A percentile compares a stretch with the other conserved stretches of the same genome.
These are phyloP conservation scores for Novumbra hubbsi DNA, from an alignment of 2,797 vertebrate species.

Conservation along the genomic window DNA sequence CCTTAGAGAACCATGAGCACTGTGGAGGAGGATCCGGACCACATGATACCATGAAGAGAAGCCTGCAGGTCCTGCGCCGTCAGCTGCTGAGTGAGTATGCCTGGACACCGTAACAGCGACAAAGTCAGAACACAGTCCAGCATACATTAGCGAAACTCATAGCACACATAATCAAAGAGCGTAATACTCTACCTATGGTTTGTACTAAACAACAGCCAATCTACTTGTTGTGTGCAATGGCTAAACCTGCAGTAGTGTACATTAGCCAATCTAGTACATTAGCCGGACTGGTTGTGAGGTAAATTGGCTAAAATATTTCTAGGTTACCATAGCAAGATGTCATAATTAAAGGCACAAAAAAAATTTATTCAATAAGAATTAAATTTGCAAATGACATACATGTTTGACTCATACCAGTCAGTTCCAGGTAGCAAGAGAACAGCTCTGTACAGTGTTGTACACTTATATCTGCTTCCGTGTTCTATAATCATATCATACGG, in stretches of 20 bases:
- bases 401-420: background rate
- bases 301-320: too few relatives aligned
- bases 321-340: too few relatives aligned
- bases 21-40: constrained; percentile 93
- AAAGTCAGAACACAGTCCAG: background rate
- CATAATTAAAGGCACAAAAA: background rate
- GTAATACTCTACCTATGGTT: background rate
- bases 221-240: background rate
- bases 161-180: background rate
- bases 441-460: background rate
- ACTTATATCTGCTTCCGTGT: background rate
- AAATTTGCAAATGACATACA: background rate
- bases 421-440: background rate
- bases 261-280: background rate
- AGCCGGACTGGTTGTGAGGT: too few relatives aligned
- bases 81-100: constrained; percentile 95
- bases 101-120: background rate
- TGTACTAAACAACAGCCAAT: background rate
- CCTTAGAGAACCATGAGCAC: constrained; percentile 96
- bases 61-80: constrained; percentile 95
- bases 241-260: background rate
- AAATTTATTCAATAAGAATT: background rate
- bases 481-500: constrained; percentile 2
- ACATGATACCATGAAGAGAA: constrained; percentile 99
- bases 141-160: background rate